Evolutionary conservation across 2,797 vertebrate species (phyloP).

Genomic region (Rhinatrema bivittatum): DNA sequence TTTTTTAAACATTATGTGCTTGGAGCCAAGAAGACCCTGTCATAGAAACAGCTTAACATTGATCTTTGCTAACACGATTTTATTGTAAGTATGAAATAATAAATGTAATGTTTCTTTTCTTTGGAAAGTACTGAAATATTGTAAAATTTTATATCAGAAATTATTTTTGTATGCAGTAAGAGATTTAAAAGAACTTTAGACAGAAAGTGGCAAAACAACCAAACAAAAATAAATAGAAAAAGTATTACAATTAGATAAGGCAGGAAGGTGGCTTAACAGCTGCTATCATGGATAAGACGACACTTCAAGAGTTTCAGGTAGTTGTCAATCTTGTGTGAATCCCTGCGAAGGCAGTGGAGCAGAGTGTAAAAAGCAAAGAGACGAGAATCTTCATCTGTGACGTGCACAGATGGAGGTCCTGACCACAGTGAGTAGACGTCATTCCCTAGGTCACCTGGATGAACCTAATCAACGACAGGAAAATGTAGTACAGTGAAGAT

Average conservation of each 20-base stretch:
- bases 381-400: constrained; percentile 45
- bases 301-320: constrained; percentile 60
- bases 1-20: no score
- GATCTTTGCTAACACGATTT: no score
- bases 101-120: no score
- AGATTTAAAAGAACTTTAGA: no score
- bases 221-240: neutral
- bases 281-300: constrained; percentile 39
- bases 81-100: no score
- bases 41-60: no score
- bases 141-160: no score
- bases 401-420: constrained; percentile 39
- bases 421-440: constrained; percentile 45
- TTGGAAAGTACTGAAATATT: no score
- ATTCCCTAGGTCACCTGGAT: constrained; percentile 34
- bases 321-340: constrained; percentile 56
- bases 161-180: no score
- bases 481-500: neutral
- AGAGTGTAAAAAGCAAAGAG: constrained; percentile 54
- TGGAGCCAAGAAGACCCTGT: no score
- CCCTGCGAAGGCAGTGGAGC: constrained; percentile 51
- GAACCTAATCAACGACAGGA: constrained; percentile 36
- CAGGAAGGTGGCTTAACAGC: constrained; percentile 28
- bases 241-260: neutral
- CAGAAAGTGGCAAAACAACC: constrained; percentile 5